A percentile compares a stretch with the other conserved stretches of the same genome.
phyloP scores from a whole-genome alignment of 2,113 vertebrate genomes.

The Trogon melanurus region DNA sequence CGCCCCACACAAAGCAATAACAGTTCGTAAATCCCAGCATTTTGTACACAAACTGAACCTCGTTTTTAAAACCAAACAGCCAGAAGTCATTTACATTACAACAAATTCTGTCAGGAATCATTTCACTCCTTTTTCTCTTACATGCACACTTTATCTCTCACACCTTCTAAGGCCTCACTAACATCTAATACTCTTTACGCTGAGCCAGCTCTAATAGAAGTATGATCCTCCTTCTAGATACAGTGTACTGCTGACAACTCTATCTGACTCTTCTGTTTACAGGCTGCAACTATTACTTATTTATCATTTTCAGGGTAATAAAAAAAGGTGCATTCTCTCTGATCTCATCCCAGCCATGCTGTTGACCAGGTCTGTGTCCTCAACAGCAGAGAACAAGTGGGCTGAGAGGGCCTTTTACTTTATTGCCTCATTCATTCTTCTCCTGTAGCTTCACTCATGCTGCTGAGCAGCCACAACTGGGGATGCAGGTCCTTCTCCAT shows the following conservation, averaged over 20 bases:
- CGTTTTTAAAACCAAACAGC: slow-evolving; percentile 68
- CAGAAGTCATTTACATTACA: slow-evolving; percentile 74
- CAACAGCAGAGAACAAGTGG: not conserved
- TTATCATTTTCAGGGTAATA: slow-evolving; percentile 66
- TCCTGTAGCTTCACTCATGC: not conserved
- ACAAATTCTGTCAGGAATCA: slow-evolving; percentile 78
- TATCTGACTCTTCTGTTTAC: slow-evolving; percentile 37
- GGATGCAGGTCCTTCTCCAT: not conserved
- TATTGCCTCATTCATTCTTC: not conserved
- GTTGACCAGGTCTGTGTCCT: not conserved
- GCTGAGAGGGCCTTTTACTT: not conserved
- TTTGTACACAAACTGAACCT: slow-evolving; percentile 8
- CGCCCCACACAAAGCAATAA: not conserved
- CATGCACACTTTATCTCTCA: slow-evolving; percentile 74
- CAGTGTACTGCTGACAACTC: slow-evolving; percentile 19
- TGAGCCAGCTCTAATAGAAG: slow-evolving; percentile 41
- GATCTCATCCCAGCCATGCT: not conserved
- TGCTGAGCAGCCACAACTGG: not conserved
- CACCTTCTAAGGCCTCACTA: slow-evolving; percentile 60
- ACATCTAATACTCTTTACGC: slow-evolving; percentile 75
- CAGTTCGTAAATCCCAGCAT: not conserved
- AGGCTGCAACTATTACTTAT: slow-evolving; percentile 50
- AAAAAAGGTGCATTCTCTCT: slow-evolving; percentile 6
- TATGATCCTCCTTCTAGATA: slow-evolving; percentile 44
- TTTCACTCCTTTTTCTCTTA: slow-evolving; percentile 75